Base-by-base conservation (phyloP, 2,888 invertebrate genomes). In the Noctua fimbriata region DNA sequence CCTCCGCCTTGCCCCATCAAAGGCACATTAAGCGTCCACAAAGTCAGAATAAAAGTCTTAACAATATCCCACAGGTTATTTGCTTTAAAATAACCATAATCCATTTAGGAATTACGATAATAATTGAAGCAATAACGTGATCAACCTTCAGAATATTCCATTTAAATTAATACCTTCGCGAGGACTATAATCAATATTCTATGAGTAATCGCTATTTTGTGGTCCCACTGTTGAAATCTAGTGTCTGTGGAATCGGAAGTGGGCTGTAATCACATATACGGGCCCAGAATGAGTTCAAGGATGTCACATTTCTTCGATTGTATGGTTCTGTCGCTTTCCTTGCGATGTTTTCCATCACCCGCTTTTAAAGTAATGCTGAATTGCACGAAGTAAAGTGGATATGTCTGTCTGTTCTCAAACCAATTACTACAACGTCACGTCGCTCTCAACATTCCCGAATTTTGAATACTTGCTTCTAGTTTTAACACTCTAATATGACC, bases 401-500 rank as follows among this genome's bases (percentile, higher is more conserved):
- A 18, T 18, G 16, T 2, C n/a, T n/a, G 52, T 73, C 69, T 32
- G n/a, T 44, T 9, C 60, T n/a, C 14, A 10, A 72, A 32, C 28
- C 18, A 32, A 24, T 32, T 24, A 55, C 32, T 16, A 9, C n/a
- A 63, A 9, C 1, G 32, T 10, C 24, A 69, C 7, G 4, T 9
- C 32, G 16, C 6, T 76, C 32, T 77, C 2, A 12, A 78, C 24
- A 41, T n/a, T n/a, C 12, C 41, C n/a, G 9, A 49, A 41, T 69
- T 36, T 44, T 47, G 44, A 36, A 28, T 36, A 79, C 32, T 63
- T 67, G 21, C 63, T 77, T 65, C 24, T 21, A 32, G 7, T 72
- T 69, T 60, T 55, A 58, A 63, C 49, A 58, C 14, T 41, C 47
- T 7, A 58, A 41, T 44, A 41, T 16, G 18, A 65, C 66, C 47